Base-by-base conservation (phyloP, 2,113 vertebrate genomes). In the Cynocephalus volans region DNA sequence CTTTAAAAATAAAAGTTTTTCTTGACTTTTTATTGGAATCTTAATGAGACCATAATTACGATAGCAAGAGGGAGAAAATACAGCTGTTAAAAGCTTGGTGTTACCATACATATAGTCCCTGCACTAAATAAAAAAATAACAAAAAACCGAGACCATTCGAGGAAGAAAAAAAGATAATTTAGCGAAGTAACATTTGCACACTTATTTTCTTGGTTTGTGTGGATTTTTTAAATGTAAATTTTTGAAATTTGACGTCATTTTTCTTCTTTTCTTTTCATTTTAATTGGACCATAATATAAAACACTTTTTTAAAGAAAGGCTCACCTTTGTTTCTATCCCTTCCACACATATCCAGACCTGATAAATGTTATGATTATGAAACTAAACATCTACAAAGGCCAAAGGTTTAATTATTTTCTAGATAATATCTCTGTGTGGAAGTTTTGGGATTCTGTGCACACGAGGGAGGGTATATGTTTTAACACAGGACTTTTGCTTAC, bases 21-120 rank as follows among this genome's bases (percentile, higher is more conserved):
- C 98, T 98, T 96, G 81, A 98, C 97, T 98, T 98, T 98, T 97
- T 98, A 98, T 98, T 98, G 98, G 98, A 98, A 98, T 99, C 98
- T 98, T 98, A 98, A 98, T 98, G 98, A 99, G 98, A 98, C 98
- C 98, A 98, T 98, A 99, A 98, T 98, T 98, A 98, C 70, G 93
- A 97, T 88, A 98, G 96, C 79, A 97, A 98, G 97, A 79, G 76
- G 92, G 36, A 81, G 15, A 41, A 96, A 98, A 95, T 97, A 94
- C 88, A 97, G 95, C 92, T 97, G 82, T 98, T 98, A 98, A 98
- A 98, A 97, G 48, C 93, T 98, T 94, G 97, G 97, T 98, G 80
- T 97, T 97, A 94, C 83, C 76, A 83, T 98, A 62, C 18, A 96
- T 65, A 8, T 95, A 97, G 65, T 54, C 77, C 73, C 93, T 82